Conservation (phyloP, 2,113 vertebrate genomes). For the Polypterus bichir region DNA sequence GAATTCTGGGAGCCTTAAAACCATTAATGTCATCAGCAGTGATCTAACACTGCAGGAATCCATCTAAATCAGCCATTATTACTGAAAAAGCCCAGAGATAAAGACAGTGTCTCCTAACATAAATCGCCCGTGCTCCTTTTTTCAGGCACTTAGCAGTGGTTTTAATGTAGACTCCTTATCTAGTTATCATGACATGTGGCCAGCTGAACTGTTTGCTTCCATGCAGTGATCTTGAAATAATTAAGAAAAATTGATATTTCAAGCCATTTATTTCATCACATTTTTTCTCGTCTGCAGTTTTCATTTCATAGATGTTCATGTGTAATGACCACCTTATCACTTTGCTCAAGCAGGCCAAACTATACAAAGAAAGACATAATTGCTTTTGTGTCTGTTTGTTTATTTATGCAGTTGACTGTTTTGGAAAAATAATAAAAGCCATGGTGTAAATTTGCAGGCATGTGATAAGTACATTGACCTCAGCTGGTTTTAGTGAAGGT, state of each 20-base stretch:
- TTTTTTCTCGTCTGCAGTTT: not conserved
- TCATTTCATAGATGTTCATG: not conserved
- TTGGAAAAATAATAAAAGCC: no score
- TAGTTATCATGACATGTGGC: slow-evolving; percentile 25
- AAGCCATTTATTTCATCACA: not conserved
- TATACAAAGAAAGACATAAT: no score
- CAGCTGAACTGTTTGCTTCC: not conserved
- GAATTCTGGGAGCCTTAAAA: slow-evolving; percentile 52
- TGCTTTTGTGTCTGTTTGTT: no score
- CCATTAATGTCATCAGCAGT: slow-evolving; percentile 57
- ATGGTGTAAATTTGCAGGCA: no score
- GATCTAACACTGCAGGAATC: slow-evolving; percentile 46
- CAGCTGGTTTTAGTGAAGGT: not conserved
- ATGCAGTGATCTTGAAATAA: slow-evolving; percentile 6
- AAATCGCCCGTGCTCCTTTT: slow-evolving; percentile 41
- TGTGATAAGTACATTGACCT: no score
- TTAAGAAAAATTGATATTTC: slow-evolving; percentile 5
- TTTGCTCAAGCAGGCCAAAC: no score
- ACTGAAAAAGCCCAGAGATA: slow-evolving; percentile 41
- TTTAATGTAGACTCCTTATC: slow-evolving; percentile 27
- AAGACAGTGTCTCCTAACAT: slow-evolving; percentile 33
- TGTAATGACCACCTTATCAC: no score
- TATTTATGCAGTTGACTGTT: no score
- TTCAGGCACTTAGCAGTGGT: slow-evolving; percentile 27
- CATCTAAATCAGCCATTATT: slow-evolving; percentile 54